These are phyloP conservation scores for Ptychoptera albimana DNA, from an alignment of 2,888 invertebrate genomes.

Conservation along the genomic window DNA sequence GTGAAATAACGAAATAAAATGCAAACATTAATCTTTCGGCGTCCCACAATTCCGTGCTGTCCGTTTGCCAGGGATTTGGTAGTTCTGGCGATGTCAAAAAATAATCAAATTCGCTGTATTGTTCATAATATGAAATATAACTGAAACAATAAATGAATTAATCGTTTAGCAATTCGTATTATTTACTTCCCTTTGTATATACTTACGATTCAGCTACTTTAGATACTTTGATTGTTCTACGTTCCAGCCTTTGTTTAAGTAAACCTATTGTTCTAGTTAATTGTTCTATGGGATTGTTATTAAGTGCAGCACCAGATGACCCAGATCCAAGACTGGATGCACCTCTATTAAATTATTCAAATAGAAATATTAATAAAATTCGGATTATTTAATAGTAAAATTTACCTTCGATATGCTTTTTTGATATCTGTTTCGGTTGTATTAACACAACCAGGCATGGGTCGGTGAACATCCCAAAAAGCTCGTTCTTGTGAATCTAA, in stretches of 20 bases:
- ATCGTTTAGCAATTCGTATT: too few relatives aligned
- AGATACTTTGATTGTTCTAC: conserved; percentile 78
- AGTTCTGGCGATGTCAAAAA: conserved; percentile 86
- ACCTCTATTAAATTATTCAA: conserved; percentile 19
- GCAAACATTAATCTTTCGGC: conserved; percentile 76
- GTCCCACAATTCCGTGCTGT: conserved; percentile 94
- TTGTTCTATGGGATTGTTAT: conserved; percentile 30
- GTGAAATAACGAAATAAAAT: background rate
- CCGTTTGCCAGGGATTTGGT: conserved; percentile 94
- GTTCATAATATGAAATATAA: conserved; percentile 82
- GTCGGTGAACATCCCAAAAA: conserved; percentile 99
- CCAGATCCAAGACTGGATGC: conserved; percentile 31
- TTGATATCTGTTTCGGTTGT: conserved; percentile 97
- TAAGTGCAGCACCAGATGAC: conserved; percentile 27
- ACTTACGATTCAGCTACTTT: conserved; percentile 90
- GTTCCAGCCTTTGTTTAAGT: conserved; percentile 63
- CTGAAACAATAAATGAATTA: conserved; percentile 28
- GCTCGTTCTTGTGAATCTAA: conserved; percentile 97
- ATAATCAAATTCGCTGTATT: conserved; percentile 92
- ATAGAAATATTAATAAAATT: background rate
- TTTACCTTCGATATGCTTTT: conserved; percentile 59
- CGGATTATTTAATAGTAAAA: background rate
- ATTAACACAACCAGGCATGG: conserved; percentile 98
- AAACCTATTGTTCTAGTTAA: conserved; percentile 50
- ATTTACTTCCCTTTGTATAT: background rate